Percentiles rank a stretch among this genome's conserved stretches.
Evolutionary conservation across 1,140 invertebrate species (phyloP).

Genomic region (Drosophila sp.): DNA sequence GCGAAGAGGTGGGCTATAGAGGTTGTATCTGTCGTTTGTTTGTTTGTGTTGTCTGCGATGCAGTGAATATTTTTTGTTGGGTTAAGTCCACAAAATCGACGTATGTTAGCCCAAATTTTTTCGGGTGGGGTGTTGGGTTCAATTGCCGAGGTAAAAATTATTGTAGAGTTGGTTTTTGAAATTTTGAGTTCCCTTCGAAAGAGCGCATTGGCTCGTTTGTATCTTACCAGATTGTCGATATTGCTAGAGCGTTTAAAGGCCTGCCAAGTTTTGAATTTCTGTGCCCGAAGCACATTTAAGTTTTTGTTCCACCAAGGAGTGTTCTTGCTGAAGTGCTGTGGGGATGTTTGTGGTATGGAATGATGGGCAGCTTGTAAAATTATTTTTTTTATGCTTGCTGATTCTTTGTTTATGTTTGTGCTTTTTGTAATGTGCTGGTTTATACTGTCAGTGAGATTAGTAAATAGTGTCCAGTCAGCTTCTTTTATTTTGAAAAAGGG

Average conservation of each 20-base stretch:
- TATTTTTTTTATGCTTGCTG: too few relatives aligned
- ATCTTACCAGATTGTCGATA: too few relatives aligned
- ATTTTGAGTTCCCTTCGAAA: neutral
- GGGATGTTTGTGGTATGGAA: too few relatives aligned
- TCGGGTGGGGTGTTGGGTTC: neutral
- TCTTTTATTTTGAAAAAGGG: neutral
- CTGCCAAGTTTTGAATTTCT: too few relatives aligned
- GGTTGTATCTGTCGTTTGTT: neutral
- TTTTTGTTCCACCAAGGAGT: too few relatives aligned
- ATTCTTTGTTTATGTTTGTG: too few relatives aligned
- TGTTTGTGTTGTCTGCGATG: neutral
- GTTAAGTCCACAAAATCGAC: slow-evolving; percentile 10
- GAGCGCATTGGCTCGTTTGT: neutral
- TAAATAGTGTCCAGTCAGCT: neutral
- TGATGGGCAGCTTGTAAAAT: too few relatives aligned
- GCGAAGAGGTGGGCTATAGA: slow-evolving; percentile 8
- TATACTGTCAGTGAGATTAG: too few relatives aligned
- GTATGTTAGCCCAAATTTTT: slow-evolving; percentile 5
- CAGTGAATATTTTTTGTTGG: neutral
- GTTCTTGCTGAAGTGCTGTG: too few relatives aligned
- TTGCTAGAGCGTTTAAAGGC: too few relatives aligned
- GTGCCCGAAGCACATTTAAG: too few relatives aligned
- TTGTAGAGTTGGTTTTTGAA: neutral
- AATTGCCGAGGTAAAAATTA: neutral
- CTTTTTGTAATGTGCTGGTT: too few relatives aligned